Base-by-base conservation (phyloP, 1,140 invertebrate genomes). In the Oryctes rhinoceros region DNA sequence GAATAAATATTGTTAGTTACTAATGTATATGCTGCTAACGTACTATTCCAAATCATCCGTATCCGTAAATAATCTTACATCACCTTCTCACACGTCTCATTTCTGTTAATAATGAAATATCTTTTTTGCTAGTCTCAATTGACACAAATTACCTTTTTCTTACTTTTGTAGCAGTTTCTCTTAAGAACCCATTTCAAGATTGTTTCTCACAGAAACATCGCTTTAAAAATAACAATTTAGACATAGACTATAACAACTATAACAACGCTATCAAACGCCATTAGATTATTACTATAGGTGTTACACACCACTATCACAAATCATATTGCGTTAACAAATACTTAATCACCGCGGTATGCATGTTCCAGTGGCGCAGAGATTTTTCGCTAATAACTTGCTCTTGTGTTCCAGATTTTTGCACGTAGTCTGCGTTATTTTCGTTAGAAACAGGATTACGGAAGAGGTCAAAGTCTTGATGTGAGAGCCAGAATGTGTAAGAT, bases 291-390 rank as follows among this genome's bases (percentile, higher is more conserved):
- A 59, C 13, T 15, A 0, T n/a, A 59, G 15, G 53, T 59, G 15
- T 18, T 59, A 59, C 20, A 59, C 53, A 59, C n/a, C 53, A n/a
- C 53, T 18, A 59, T 59, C 53, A 18, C 53, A 59, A 59, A 59
- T 15, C 18, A 15, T n/a, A 15, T 18, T 59, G 18, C 15, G 3
- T 59, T 59, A 59, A 18, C n/a, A n/a, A n/a, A 18, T 15, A 59
- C 53, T 59, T 59, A n/a, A 59, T 59, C 53, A 59, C n/a, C 0
- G 4, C 20, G 7, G 5, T 59, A 59, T 59, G 3, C n/a, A 6
- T 18, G 53, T 59, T 59, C n/a, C 15, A 59, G 15, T n/a, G 15
- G 15, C 53, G 53, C 53, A 59, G 53, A 59, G n/a, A 59, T 59
- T 59, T 59, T 59, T 6, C n/a, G 53, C 53, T 59, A 59, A 59